Percentiles rank a stretch among this genome's conserved stretches.
Conservation (phyloP, 2,888 invertebrate species). For the Congeria kusceri region DNA sequence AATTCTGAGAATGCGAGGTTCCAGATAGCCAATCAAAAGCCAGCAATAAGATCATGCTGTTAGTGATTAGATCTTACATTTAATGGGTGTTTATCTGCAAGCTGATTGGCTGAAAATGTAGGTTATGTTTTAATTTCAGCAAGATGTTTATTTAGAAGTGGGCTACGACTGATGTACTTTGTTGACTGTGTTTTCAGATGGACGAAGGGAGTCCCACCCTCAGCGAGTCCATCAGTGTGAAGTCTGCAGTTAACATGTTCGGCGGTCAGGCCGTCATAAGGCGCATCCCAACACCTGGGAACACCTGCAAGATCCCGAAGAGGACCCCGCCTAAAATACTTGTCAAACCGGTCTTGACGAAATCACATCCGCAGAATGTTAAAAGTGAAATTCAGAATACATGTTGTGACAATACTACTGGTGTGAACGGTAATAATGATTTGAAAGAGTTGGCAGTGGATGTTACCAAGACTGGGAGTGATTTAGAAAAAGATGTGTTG, state of each 20-base stretch:
- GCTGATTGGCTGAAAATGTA: too few species aligned
- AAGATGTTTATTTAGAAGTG: too few species aligned
- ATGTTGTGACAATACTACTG: too few species aligned
- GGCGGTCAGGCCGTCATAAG: slow-evolving; percentile 70
- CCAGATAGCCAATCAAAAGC: too few species aligned
- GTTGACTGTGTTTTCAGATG: slow-evolving; percentile 57
- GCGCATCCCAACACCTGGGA: slow-evolving; percentile 67
- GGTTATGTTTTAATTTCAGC: too few species aligned
- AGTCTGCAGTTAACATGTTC: slow-evolving; percentile 67
- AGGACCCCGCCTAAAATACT: slow-evolving; percentile 32
- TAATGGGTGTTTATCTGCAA: too few species aligned
- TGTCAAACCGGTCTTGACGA: slow-evolving; percentile 4
- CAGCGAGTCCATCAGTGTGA: slow-evolving; percentile 62
- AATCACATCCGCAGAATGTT: background rate
- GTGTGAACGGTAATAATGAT: background rate
- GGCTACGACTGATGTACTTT: too few species aligned
- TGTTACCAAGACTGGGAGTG: background rate
- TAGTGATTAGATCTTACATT: too few species aligned
- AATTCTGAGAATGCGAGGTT: too few species aligned
- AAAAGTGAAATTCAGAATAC: background rate
- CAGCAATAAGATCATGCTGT: too few species aligned
- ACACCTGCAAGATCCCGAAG: slow-evolving; percentile 23
- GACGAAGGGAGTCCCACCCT: slow-evolving; percentile 35
- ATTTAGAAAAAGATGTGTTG: slow-evolving; percentile 50
- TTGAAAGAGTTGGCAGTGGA: background rate